These are phyloP conservation scores for Siderastrea radians DNA, from an alignment of 92 coral and sea anemone species.

Conservation along the genomic window DNA sequence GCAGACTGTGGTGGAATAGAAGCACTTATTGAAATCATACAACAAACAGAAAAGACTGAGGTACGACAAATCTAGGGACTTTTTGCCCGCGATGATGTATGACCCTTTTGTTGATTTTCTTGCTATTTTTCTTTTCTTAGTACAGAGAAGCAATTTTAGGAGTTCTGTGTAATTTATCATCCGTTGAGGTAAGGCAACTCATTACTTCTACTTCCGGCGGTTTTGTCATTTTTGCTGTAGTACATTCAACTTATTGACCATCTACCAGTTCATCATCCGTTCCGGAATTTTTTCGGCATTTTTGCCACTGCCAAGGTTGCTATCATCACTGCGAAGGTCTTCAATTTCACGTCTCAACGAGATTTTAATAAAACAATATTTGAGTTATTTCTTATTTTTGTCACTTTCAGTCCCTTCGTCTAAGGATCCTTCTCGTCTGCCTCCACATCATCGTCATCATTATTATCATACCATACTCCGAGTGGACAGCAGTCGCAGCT, in stretches of 20 bases:
- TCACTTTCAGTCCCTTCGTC: conserved; percentile 77
- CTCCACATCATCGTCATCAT: conserved; percentile 88
- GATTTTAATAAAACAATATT: too few relatives aligned
- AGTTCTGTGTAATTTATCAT: conserved; percentile 88
- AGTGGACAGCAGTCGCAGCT: conserved; percentile 91
- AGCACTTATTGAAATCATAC: conserved; percentile 85
- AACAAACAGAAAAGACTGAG: conserved; percentile 87
- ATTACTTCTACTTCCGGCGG: not conserved
- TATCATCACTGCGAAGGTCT: too few relatives aligned
- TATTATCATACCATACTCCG: conserved; percentile 88
- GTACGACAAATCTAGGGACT: conserved; percentile 37
- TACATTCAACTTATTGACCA: not conserved
- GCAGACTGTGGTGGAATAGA: conserved; percentile 95
- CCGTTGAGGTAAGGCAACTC: conserved; percentile 76
- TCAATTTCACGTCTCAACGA: too few relatives aligned
- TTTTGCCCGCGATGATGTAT: not conserved
- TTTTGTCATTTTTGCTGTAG: not conserved
- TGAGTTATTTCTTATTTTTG: not conserved
- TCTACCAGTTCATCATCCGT: not conserved
- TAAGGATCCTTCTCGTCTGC: conserved; percentile 84
- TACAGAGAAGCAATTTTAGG: conserved; percentile 83
- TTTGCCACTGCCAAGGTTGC: not conserved
- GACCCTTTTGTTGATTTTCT: not conserved
- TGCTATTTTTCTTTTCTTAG: conserved; percentile 49
- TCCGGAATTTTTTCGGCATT: not conserved